phyloP scores from a whole-genome alignment of 2,113 vertebrate genomes.

The Corythaixoides concolor region DNA sequence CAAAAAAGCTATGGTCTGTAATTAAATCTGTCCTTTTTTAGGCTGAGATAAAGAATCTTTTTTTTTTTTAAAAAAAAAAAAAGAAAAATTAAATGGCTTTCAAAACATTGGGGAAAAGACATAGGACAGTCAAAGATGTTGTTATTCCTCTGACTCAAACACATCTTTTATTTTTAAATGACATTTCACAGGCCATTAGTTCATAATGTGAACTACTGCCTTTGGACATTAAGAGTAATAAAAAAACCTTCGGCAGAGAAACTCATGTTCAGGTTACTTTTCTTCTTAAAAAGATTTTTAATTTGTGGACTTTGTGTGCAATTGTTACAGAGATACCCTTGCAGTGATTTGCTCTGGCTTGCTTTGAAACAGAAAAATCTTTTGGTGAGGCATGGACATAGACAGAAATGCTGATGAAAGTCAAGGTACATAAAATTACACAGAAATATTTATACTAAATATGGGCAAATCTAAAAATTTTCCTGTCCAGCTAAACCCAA shows the following conservation, averaged over 20 bases:
- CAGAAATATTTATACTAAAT: background rate
- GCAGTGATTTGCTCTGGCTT: background rate
- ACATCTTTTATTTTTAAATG: slow-evolving; percentile 66
- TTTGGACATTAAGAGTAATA: slow-evolving; percentile 38
- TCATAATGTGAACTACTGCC: slow-evolving; percentile 44
- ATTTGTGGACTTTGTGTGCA: background rate
- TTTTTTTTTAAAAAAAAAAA: background rate
- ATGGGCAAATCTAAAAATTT: background rate
- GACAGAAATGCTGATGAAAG: background rate
- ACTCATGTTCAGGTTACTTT: slow-evolving; percentile 19
- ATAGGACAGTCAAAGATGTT: slow-evolving; percentile 13
- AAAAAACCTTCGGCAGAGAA: slow-evolving; percentile 24
- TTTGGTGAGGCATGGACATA: background rate
- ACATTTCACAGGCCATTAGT: slow-evolving; percentile 52
- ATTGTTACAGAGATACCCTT: background rate
- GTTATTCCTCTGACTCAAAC: slow-evolving; percentile 45
- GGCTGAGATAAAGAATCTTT: slow-evolving; percentile 5
- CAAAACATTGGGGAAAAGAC: slow-evolving; percentile 24
- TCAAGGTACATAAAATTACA: background rate
- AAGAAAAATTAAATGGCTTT: slow-evolving; percentile 24
- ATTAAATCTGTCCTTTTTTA: slow-evolving; percentile 49
- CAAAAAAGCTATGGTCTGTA: slow-evolving; percentile 37
- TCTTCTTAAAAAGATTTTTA: slow-evolving; percentile 26
- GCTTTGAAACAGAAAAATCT: background rate
- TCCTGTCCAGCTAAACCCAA: background rate